These are phyloP conservation scores for Acanthaster planci DNA, from an alignment of 35 echinoderm and acorn worm genomes.

Conservation along the genomic window DNA sequence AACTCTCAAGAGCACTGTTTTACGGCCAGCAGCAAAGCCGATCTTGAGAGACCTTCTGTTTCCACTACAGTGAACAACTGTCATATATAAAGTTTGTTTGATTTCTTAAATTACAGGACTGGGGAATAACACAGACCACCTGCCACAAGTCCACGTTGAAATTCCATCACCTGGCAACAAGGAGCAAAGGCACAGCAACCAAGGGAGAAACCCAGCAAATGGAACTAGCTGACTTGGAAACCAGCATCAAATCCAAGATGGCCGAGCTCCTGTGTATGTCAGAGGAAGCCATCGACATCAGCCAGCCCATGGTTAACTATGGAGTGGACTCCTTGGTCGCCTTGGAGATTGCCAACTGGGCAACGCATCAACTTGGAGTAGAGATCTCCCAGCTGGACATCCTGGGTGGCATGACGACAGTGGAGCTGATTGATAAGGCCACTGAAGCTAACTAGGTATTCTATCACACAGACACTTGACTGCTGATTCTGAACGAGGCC, in stretches of 20 bases:
- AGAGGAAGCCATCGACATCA: slow-evolving; percentile 26
- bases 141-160: slow-evolving; percentile 26
- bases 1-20: background rate
- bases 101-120: slow-evolving; percentile 11
- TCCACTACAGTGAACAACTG: too few species aligned
- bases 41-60: too few species aligned
- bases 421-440: slow-evolving; percentile 16
- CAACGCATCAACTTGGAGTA: slow-evolving; percentile 21
- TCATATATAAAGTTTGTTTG: too few species aligned
- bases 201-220: background rate
- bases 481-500: too few species aligned
- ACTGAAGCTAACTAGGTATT: background rate
- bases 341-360: slow-evolving; percentile 46
- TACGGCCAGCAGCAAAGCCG: too few species aligned
- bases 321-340: slow-evolving; percentile 40
- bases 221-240: slow-evolving; percentile 6
- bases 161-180: slow-evolving; percentile 27
- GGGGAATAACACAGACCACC: slow-evolving; percentile 17
- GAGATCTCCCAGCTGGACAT: slow-evolving; percentile 37
- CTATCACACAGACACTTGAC: background rate
- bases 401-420: slow-evolving; percentile 35
- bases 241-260: slow-evolving; percentile 37
- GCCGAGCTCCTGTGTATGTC: slow-evolving; percentile 39
- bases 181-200: slow-evolving; percentile 1
- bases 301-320: slow-evolving; percentile 31